Evolutionary conservation across 2,888 invertebrate genomes (phyloP), one percentile per base, ranked within the genome.

Genomic region (Tanypteryx hageni): DNA sequence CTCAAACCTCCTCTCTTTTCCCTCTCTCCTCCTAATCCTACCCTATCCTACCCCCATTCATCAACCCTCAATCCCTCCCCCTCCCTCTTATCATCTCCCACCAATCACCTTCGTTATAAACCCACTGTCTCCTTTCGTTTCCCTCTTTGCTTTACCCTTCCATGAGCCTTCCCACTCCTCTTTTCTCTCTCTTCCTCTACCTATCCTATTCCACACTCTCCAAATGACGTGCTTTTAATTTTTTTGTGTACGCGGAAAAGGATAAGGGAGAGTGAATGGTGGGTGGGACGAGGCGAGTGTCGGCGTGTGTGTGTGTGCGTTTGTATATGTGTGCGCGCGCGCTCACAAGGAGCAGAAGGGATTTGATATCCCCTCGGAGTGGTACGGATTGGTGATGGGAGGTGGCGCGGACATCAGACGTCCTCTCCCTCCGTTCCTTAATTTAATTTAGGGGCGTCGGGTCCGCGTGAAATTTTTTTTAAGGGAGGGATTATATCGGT

Each of bases 151-250:
- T 58, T 31, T 44, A 61, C 44, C 57, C 18, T 76, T 86, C 64
- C 44, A 57, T 22, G 18, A 59, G 44, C 82, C 14, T 44, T 44
- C 13, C 56, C 56, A n/a, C 7, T 44, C 44, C 11, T 16, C 76
- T 18, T 76, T 13, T 82, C 31, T 44, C 18, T 44, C 82, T n/a
- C 57, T 83, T 18, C 83, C 27, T 27, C 56, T 61, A 68, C 92
- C 61, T n/a, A 89, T 92, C 92, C 83, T 85, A 89, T 92, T 92
- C 31, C 82, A 27, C 31, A 4, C 82, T 16, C 82, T 82, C 13
- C 83, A 83, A 83, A 83, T 83, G 83, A 83, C 57, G 83, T 83
- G 83, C 56, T 83, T 83, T 83, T 44, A 44, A 44, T 44, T 44
- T 57, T 83, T 83, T 83, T 57, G 83, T 56, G 83, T 83, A 57